Conservation (phyloP, 2,113 vertebrate genomes). For the Atrichornis clamosus region DNA sequence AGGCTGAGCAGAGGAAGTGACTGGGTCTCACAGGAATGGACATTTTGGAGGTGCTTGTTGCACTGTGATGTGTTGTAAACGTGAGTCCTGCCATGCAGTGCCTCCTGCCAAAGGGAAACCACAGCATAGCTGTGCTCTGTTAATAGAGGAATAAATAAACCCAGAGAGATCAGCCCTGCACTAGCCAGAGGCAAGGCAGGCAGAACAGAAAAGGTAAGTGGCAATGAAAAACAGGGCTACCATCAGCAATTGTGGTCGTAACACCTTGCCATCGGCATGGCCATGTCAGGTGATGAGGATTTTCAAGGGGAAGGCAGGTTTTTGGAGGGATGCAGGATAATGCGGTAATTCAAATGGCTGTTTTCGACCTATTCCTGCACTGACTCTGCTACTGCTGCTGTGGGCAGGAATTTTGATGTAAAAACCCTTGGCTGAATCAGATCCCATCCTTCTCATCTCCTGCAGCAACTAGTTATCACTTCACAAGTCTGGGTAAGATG, state of each 20-base stretch:
- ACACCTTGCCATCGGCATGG: not conserved
- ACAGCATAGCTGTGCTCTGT: not conserved
- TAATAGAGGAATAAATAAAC: not conserved
- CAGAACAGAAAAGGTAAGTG: not conserved
- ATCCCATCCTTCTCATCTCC: not conserved
- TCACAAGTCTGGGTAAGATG: not conserved
- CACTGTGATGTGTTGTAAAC: not conserved
- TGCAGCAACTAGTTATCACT: not conserved
- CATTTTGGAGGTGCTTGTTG: not conserved
- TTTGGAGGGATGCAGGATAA: not conserved
- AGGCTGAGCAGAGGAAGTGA: not conserved
- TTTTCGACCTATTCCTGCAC: not conserved
- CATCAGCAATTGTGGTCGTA: not conserved
- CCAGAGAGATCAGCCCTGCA: not conserved
- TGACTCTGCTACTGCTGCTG: not conserved
- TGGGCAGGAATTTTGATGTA: not conserved
- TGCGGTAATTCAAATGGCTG: not conserved
- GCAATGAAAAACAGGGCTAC: not conserved
- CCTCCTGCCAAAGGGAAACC: not conserved
- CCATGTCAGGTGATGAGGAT: accelerated
- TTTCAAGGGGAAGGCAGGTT: not conserved
- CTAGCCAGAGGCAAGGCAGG: not conserved
- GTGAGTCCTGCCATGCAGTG: not conserved
- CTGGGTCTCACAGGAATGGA: not conserved
- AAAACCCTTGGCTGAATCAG: not conserved